phyloP scores from a whole-genome alignment of 2,797 vertebrate genomes.

The Ceryle rudis region DNA sequence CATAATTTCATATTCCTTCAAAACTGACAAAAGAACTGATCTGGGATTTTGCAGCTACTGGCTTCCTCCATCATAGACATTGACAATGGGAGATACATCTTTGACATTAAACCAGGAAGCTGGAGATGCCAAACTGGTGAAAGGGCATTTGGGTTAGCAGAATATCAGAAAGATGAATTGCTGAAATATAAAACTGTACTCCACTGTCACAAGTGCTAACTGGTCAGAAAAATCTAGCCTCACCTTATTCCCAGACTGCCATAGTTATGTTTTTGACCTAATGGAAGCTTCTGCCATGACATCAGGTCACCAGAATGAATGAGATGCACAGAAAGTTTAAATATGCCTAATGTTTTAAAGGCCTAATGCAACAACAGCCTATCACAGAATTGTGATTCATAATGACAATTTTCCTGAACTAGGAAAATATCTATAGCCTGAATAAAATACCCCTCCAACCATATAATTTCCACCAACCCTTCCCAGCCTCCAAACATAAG shows the following conservation, averaged over 20 bases:
- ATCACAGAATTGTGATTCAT: too few species aligned
- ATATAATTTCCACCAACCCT: too few species aligned
- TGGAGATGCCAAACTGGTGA: background rate
- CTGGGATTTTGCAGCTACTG: background rate
- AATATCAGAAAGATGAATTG: background rate
- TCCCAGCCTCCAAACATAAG: too few species aligned
- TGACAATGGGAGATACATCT: background rate
- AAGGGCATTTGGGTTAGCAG: background rate
- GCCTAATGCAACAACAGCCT: background rate
- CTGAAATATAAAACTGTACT: background rate
- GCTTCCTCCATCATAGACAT: background rate
- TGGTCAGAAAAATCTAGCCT: background rate
- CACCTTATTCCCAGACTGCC: background rate
- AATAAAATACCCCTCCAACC: too few species aligned
- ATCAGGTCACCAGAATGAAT: background rate
- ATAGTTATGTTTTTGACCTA: background rate
- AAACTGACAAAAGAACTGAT: background rate
- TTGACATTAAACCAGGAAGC: background rate
- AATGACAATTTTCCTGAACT: too few species aligned
- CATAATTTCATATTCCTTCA: background rate
- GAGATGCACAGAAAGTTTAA: background rate
- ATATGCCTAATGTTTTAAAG: background rate
- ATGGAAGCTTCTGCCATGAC: background rate
- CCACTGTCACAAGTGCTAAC: background rate
- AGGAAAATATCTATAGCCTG: too few species aligned